Base-by-base conservation (phyloP, 2,797 vertebrate species). In the Typhlichthys eigenmanni region DNA sequence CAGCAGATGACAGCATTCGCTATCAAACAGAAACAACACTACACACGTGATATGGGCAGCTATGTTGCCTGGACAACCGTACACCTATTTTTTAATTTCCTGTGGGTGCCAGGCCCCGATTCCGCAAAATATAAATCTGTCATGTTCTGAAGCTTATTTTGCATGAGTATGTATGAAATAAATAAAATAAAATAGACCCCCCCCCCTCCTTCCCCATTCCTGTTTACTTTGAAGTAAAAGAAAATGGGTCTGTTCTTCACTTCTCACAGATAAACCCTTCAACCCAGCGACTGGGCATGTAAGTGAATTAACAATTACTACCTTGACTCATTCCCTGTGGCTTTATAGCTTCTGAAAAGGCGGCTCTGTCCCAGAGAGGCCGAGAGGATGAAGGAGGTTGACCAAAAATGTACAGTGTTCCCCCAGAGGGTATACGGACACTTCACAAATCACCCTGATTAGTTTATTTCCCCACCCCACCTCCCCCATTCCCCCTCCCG, bases 251-350 rank as follows among this genome's bases (percentile, higher is more conserved):
- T 69, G 55, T 74, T 68, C 75, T 79, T 68, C 75, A 66, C 64
- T 66, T 84, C 75, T 73, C 53, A 38, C 55, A 47, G 71, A 80
- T 65, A 77, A 80, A 38, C 64, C 75, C 83, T 75, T 85, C 47
- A 70, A 66, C 60, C 72, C 75, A 75, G 66, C 78, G 78, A 68
- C 32, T 29, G 63, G 73, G 70, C 78, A 78, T 85, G 86, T 82
- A 85, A 7, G 7, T 68, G 66, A 55, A 89, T 89, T 82, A 62
- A 55, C 86, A 85, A 89, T 88, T 62, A 76, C 60, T 76, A 64
- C 65, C 47, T 12, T 50, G 62, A 47, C 59, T 66, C 19, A 38
- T 45, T 67, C 16, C 19, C n/a, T 51, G 60, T 64, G 71, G 71
- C 60, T 68, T 62, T 68, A 34, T 70, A 71, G 63, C 58, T 80